Conservation (phyloP, 2,888 invertebrate genomes). For the Hypomecis atomaria region DNA sequence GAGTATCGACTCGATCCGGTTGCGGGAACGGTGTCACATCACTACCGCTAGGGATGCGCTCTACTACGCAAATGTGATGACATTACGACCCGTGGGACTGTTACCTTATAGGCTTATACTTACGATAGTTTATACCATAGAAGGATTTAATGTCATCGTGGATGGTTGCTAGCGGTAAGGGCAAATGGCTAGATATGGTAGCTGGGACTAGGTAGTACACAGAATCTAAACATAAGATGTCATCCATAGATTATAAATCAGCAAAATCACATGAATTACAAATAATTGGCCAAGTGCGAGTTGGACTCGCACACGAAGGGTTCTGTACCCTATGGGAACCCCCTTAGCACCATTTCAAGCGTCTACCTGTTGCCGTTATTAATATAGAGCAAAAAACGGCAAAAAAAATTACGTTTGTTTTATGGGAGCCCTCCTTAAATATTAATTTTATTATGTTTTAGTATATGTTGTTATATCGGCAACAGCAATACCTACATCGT, state of each 20-base stretch:
- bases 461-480: too few species aligned
- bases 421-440: too few species aligned
- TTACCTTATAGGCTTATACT: background rate
- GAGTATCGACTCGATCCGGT: slow-evolving; percentile 53
- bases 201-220: background rate
- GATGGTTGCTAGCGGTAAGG: background rate
- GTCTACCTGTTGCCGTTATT: too few species aligned
- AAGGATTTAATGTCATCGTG: slow-evolving; percentile 8
- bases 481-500: too few species aligned
- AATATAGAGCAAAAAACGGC: too few species aligned
- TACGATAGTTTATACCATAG: slow-evolving; percentile 9
- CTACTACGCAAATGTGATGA: slow-evolving; percentile 46
- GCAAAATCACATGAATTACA: too few species aligned
- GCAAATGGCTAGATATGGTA: background rate
- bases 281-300: too few species aligned
- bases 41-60: slow-evolving; percentile 64
- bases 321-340: too few species aligned
- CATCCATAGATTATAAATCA: background rate
- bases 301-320: too few species aligned
- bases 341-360: too few species aligned
- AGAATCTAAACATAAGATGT: background rate
- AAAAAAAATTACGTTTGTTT: too few species aligned
- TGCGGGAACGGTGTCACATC: slow-evolving; percentile 64
- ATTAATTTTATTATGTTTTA: too few species aligned
- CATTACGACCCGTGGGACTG: slow-evolving; percentile 17